phyloP scores from a whole-genome alignment of 2,888 invertebrate species.

The Diaprepes abbreviatus region DNA sequence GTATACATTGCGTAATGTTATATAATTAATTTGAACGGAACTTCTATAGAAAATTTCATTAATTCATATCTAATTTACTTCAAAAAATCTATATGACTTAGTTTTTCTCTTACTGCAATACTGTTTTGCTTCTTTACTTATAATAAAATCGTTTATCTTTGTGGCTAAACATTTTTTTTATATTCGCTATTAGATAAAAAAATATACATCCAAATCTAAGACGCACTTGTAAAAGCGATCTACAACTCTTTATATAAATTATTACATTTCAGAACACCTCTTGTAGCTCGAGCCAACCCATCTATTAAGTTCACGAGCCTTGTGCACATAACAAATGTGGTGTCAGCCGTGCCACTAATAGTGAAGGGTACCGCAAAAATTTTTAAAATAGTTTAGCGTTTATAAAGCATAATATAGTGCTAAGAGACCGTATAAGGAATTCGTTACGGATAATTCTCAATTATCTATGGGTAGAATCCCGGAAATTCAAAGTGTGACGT shows the following conservation, averaged over 20 bases:
- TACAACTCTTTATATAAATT: constrained; percentile 33
- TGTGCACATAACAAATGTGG: constrained; percentile 40
- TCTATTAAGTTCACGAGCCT: constrained; percentile 34
- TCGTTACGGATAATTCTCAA: constrained; percentile 47
- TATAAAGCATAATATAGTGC: constrained; percentile 47
- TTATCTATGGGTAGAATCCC: constrained; percentile 47
- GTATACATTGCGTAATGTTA: too few relatives aligned
- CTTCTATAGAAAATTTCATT: too few relatives aligned
- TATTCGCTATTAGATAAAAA: too few relatives aligned
- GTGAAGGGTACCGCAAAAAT: constrained; percentile 46
- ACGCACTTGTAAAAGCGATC: too few relatives aligned
- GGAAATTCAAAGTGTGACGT: constrained; percentile 48
- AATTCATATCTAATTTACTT: too few relatives aligned
- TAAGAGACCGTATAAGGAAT: constrained; percentile 44
- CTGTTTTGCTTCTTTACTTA: too few relatives aligned
- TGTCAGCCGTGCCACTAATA: constrained; percentile 37
- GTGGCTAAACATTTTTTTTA: too few relatives aligned
- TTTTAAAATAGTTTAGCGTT: constrained; percentile 43
- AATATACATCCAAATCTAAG: too few relatives aligned
- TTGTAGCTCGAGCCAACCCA: constrained; percentile 26
- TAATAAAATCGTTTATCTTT: too few relatives aligned
- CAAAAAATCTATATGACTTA: too few relatives aligned
- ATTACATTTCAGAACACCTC: constrained; percentile 4
- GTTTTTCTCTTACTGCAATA: too few relatives aligned
- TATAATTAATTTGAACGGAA: too few relatives aligned